Base-by-base conservation (phyloP, 2,113 vertebrate species). In the Salvelinus namaycush region DNA sequence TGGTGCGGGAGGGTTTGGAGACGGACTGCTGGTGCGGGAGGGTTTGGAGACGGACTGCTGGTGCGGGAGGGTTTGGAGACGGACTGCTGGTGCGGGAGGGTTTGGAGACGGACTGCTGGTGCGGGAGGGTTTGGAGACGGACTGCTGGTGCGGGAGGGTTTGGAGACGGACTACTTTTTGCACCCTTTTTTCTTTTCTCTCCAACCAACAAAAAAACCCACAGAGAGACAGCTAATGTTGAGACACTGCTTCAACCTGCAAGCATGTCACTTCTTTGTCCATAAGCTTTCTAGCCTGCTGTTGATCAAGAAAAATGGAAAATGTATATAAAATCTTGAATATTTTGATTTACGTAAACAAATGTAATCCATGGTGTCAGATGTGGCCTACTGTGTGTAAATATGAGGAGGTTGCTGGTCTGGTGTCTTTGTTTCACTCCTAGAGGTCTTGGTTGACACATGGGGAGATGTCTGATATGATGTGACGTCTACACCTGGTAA, bases 341-440 rank as follows among this genome's bases (percentile, higher is more conserved):
- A 64, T 65, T 86, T 90, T 83, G 75, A 84, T 82, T 84, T 86
- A 75, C 80, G 71, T 76, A 81, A 66, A 66, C 85, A 18, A 14
- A 49, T 31, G 31, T 31, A 31, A 31, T 31, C 31, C 39, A 82
- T 88, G 84, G 93, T 94, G 91, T 90, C 88, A 87, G 84, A 90
- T 87, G 87, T 95, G 94, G 94, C 93, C 95, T 94, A 91, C 70
- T 70, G 29, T 81, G 74, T 78, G 77, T 72, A 44, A 22, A 27
- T 68, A 71, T 48, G n/a, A 24, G 20, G 39, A 70, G 24, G 34
- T 66, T 26, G 11, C 64, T 11, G 64, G 44, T 44, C 29, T 24
- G n/a, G 24, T 20, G 29, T 69, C 14, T 7, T 34, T 31, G 31
- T 31, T 31, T 31, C 31, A 31, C 31, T 31, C 31, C 31, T 31